Base-by-base conservation (phyloP, 2,888 invertebrate genomes). In the Lypha dubia region DNA sequence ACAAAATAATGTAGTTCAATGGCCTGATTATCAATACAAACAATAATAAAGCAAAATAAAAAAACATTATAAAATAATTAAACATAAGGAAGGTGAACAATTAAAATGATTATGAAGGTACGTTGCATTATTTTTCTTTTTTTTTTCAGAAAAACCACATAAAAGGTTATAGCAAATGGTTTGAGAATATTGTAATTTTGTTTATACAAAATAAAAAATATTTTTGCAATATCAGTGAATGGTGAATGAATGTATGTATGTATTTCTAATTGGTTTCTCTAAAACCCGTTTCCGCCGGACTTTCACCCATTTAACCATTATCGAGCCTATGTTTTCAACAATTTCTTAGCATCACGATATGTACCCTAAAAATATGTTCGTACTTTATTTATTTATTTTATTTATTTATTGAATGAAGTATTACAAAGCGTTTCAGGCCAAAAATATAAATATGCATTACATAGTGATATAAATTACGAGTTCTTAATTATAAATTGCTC, bases 1-100 rank as follows among this genome's bases (percentile, higher is more conserved):
- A 53, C 11, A 65, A 17, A 71, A 63, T 24, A 1, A n/a, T 15
- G 41, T 76, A 81, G 84, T 84, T 81, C 84, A 81, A 41, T 84
- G 80, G 28, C 79, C 80, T 77, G 80, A 81, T 75, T 81, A 75
- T 58, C 68, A 41, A 38, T 35, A 49, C 68, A 68, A 75, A 32
- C 74, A 67, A 67, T 62, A 60, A 17, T 51, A 11, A 46, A 41
- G 49, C 32, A 28, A 56, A n/a, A 35, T 58, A 49, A 46, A n/a
- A n/a, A n/a, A n/a, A 35, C 35, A 51, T 9, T 49, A 46, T 24
- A 28, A 65, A 53, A 53, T 44, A 68, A 71, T 53, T 3, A 46
- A 74, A 62, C 51, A 3, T 41, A 22, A 44, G 60, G 49, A 51
- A 63, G 56, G 46, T 35, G 44, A 70, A 70, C 20, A 46, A 51